A percentile compares a stretch with the other conserved stretches of the same genome.
Conservation (phyloP, 1,140 invertebrate genomes). For the Drosophila kohkoa region DNA sequence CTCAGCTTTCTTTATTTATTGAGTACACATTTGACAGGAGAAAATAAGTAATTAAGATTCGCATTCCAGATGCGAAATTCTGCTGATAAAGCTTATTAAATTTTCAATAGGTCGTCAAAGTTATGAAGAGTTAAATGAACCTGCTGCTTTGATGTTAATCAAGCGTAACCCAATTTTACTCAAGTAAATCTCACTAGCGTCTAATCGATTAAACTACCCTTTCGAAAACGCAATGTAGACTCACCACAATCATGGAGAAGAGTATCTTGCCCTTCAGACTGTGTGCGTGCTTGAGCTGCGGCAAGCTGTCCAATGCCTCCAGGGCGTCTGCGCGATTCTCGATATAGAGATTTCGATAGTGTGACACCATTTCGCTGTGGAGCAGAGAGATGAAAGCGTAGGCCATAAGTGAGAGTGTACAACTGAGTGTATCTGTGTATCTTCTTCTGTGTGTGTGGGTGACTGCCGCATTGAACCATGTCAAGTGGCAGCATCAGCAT, state of each 20-base stretch:
- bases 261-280: slow-evolving; percentile 97
- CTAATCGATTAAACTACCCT: background rate
- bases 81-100: no score
- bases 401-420: slow-evolving; percentile 31
- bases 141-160: no score
- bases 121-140: no score
- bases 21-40: no score
- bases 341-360: slow-evolving; percentile 93
- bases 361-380: slow-evolving; percentile 88
- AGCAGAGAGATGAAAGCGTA: slow-evolving; percentile 48
- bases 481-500: slow-evolving; percentile 54
- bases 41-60: no score
- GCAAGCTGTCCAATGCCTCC: slow-evolving; percentile 92
- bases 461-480: slow-evolving; percentile 42
- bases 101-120: no score
- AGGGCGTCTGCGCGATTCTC: slow-evolving; percentile 93
- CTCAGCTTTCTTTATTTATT: no score
- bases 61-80: no score
- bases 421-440: slow-evolving; percentile 6
- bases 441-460: slow-evolving; percentile 51
- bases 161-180: no score
- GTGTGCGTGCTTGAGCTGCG: slow-evolving; percentile 91
- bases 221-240: slow-evolving; percentile 79
- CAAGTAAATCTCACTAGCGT: no score
- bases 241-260: slow-evolving; percentile 97